Conservation (phyloP, 2,797 vertebrate genomes). For the Enoplosus armatus region DNA sequence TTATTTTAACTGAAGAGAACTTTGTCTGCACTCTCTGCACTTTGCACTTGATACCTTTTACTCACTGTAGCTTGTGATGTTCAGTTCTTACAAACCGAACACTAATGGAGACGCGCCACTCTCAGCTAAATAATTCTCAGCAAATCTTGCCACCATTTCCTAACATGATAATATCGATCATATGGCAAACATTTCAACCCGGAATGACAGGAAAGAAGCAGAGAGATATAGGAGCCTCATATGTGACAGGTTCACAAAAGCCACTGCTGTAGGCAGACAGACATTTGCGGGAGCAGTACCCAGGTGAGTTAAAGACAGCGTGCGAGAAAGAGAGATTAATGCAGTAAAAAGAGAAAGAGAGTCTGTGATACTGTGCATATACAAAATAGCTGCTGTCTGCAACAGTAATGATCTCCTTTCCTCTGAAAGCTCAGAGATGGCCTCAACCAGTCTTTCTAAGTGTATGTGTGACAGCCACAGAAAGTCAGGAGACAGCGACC, state of each 20-base stretch:
- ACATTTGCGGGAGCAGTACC: constrained; percentile 62
- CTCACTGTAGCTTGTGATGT: constrained; percentile 44
- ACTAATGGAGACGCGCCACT: constrained; percentile 30
- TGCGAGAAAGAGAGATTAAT: constrained; percentile 62
- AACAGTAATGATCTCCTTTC: constrained; percentile 80
- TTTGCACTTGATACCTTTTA: constrained; percentile 32
- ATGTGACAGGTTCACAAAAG: constrained; percentile 75
- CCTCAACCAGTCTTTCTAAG: constrained; percentile 71
- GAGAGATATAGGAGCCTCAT: constrained; percentile 49
- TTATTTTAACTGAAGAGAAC: constrained; percentile 57
- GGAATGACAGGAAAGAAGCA: constrained; percentile 39
- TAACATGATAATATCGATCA: constrained; percentile 74
- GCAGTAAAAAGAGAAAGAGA: constrained; percentile 53
- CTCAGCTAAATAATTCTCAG: constrained; percentile 59
- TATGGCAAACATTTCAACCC: constrained; percentile 72
- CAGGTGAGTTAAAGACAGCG: constrained; percentile 68
- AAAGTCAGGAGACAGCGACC: constrained; percentile 91
- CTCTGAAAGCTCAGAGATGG: constrained; percentile 76
- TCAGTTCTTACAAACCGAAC: constrained; percentile 41
- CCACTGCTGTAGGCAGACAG: constrained; percentile 70
- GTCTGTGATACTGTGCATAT: constrained; percentile 80
- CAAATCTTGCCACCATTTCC: constrained; percentile 63
- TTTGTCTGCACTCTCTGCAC: constrained; percentile 55
- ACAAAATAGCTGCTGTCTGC: constrained; percentile 82
- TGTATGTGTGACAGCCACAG: constrained; percentile 86